Percentiles rank a stretch among this genome's conserved stretches.
Conservation (phyloP, 2,888 invertebrate genomes). For the Venusia cambrica region DNA sequence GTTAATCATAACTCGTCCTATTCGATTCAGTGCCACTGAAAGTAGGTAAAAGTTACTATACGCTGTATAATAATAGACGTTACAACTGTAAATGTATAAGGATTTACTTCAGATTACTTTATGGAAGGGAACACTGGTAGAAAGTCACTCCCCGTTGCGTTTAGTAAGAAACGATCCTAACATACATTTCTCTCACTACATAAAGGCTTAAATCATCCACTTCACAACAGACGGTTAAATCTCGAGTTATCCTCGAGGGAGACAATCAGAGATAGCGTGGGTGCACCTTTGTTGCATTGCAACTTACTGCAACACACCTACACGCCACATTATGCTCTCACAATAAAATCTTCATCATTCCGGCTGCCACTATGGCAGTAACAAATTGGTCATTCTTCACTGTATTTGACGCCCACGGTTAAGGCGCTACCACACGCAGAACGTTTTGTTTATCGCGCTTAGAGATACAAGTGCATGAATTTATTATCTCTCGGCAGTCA, state of each 20-base stretch:
- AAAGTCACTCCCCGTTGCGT: too few relatives aligned
- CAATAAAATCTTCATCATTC: constrained; percentile 70
- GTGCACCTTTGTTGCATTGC: constrained; percentile 56
- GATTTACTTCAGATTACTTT: too few relatives aligned
- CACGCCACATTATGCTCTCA: constrained; percentile 57
- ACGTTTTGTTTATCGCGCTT: constrained; percentile 19
- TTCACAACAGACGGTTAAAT: constrained; percentile 35
- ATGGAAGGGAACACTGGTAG: too few relatives aligned
- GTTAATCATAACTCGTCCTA: too few relatives aligned
- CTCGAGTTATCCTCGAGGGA: constrained; percentile 47
- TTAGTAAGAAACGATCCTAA: too few relatives aligned
- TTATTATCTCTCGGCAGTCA: constrained; percentile 14
- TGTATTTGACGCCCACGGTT: constrained; percentile 53
- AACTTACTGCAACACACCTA: constrained; percentile 58
- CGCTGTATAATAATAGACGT: too few relatives aligned
- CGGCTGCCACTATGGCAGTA: constrained; percentile 56
- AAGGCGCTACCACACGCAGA: constrained; percentile 27
- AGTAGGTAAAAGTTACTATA: too few relatives aligned
- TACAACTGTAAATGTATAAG: too few relatives aligned
- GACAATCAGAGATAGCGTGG: constrained; percentile 56
- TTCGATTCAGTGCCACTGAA: too few relatives aligned
- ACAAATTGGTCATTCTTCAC: constrained; percentile 71
- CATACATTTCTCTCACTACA: too few relatives aligned
- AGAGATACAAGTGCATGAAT: constrained; percentile 5
- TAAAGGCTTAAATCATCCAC: constrained; percentile 31